These are phyloP conservation scores for Melanotaenia duboulayi DNA, from an alignment of 2,113 vertebrate species.

Conservation along the genomic window DNA sequence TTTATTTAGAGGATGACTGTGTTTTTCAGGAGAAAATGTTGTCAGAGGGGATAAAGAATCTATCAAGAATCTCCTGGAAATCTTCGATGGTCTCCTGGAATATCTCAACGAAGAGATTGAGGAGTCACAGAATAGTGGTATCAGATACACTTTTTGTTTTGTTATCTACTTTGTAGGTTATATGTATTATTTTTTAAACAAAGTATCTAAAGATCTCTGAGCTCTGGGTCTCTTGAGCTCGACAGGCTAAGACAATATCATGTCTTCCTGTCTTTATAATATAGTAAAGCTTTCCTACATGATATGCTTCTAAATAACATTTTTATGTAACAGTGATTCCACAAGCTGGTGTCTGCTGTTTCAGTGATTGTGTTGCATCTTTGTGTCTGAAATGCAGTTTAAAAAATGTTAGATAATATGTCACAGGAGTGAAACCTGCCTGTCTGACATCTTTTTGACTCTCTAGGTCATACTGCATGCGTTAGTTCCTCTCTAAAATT, in stretches of 20 bases:
- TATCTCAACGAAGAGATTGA: constrained; percentile 93
- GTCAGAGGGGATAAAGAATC: constrained; percentile 90
- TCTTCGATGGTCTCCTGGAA: constrained; percentile 95
- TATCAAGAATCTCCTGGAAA: constrained; percentile 94
- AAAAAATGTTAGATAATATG: neutral
- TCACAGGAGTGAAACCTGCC: too few species aligned
- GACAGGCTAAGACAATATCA: neutral
- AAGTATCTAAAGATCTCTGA: too few species aligned
- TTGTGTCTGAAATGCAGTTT: neutral
- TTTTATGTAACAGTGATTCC: too few species aligned
- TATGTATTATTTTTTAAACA: neutral
- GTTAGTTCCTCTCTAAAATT: constrained; percentile 34
- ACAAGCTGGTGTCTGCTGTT: too few species aligned
- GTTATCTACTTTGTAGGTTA: neutral
- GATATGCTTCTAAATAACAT: too few species aligned
- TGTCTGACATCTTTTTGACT: neutral
- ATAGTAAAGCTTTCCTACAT: too few species aligned
- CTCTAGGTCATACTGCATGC: neutral
- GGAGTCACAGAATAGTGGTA: constrained; percentile 85
- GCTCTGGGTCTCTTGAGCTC: too few species aligned
- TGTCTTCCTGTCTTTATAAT: neutral
- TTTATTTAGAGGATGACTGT: constrained; percentile 1
- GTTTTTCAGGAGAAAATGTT: constrained; percentile 91
- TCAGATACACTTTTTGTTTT: constrained; percentile 34
- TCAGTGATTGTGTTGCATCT: too few species aligned